A percentile compares a stretch with the other conserved stretches of the same genome.
Conservation (phyloP, 1,140 invertebrate genomes). For the Belonocnema kinseyi region DNA sequence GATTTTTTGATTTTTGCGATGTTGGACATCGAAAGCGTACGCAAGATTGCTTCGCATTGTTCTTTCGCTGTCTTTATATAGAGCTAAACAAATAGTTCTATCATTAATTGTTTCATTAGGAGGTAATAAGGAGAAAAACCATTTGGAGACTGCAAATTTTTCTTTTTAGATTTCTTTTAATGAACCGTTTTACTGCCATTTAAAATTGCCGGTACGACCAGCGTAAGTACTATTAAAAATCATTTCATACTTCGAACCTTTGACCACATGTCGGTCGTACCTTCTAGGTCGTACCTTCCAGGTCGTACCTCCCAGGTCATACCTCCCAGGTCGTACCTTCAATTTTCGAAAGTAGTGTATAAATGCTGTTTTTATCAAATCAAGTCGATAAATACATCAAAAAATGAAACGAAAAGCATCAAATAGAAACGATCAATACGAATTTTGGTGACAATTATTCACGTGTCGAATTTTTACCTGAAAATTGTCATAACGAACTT, state of each 20-base stretch:
- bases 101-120: not conserved
- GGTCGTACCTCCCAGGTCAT: too few species aligned
- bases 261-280: too few species aligned
- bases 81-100: not conserved
- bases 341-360: not conserved
- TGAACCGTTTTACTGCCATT: too few species aligned
- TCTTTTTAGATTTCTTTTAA: conserved; percentile 9
- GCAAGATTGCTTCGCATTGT: conserved; percentile 6
- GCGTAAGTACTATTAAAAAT: too few species aligned
- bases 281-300: too few species aligned
- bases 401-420: conserved; percentile 5
- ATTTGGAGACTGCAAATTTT: conserved; percentile 19
- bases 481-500: not conserved
- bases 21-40: conserved; percentile 3
- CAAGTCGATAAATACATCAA: conserved; percentile 11
- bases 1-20: conserved; percentile 4
- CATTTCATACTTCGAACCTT: too few species aligned
- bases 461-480: not conserved
- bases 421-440: not conserved
- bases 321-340: too few species aligned
- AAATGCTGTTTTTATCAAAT: not conserved
- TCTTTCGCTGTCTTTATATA: not conserved
- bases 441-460: not conserved
- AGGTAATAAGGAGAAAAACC: conserved; percentile 13
- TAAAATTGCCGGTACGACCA: too few species aligned